Percentiles rank a stretch among this genome's conserved stretches.
Evolutionary conservation across 2,888 invertebrate genomes (phyloP).

Genomic region (Ormyrus thymus): DNA sequence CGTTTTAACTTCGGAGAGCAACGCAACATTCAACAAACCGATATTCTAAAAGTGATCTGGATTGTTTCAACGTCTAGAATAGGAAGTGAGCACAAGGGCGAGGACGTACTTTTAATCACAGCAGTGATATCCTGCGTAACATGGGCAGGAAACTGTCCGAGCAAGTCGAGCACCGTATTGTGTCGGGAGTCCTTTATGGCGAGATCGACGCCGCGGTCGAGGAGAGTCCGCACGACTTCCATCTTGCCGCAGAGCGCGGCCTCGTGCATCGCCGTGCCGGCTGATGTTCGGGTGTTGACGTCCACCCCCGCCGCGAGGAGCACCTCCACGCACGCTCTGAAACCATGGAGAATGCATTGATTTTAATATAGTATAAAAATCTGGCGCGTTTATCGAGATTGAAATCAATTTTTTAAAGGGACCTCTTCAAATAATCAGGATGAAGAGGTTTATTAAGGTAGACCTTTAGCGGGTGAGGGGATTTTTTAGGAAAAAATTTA

Average conservation of each 20-base stretch:
- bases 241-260: conserved; percentile 94
- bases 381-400: too few species aligned
- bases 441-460: too few species aligned
- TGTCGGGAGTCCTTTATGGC: conserved; percentile 86
- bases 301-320: conserved; percentile 90
- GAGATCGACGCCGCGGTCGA: conserved; percentile 89
- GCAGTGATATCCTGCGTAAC: conserved; percentile 91
- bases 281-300: conserved; percentile 89
- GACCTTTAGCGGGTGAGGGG: too few species aligned
- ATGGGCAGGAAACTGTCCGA: conserved; percentile 91
- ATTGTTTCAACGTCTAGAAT: too few species aligned
- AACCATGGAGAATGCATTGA: too few species aligned
- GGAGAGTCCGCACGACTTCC: conserved; percentile 87
- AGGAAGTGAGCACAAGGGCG: neutral
- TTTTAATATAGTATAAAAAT: too few species aligned
- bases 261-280: conserved; percentile 94
- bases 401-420: too few species aligned
- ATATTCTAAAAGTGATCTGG: too few species aligned
- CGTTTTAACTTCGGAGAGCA: too few species aligned
- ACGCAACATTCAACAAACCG: too few species aligned
- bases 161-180: conserved; percentile 90
- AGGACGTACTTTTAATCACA: conserved; percentile 84
- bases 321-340: conserved; percentile 87
- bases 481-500: too few species aligned
- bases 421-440: too few species aligned